These are phyloP conservation scores for Heliconius hewitsoni DNA, from an alignment of 1,140 invertebrate genomes.

Conservation along the genomic window DNA sequence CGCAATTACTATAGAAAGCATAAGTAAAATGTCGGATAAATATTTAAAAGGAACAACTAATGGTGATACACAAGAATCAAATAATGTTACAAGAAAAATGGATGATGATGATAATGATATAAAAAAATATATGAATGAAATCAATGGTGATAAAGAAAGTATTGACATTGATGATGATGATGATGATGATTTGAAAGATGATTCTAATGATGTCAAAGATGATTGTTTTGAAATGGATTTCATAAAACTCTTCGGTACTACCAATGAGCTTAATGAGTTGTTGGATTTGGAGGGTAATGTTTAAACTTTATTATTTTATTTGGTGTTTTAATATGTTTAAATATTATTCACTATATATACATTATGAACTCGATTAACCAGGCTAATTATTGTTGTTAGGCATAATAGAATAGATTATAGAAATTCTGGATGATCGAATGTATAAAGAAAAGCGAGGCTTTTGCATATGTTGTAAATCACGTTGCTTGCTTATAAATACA, in stretches of 20 bases:
- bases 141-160: neutral
- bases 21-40: conserved; percentile 45
- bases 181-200: conserved; percentile 14
- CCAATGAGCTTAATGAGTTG: conserved; percentile 63
- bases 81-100: neutral
- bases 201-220: conserved; percentile 12
- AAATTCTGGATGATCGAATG: no score
- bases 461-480: no score
- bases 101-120: neutral
- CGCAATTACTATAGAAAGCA: conserved; percentile 30
- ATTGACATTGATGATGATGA: neutral
- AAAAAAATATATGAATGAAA: neutral
- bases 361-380: no score
- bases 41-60: conserved; percentile 8
- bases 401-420: no score
- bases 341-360: no score
- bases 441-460: no score
- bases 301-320: no score
- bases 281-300: conserved; percentile 63
- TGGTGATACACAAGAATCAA: neutral
- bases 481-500: no score
- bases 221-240: conserved; percentile 43
- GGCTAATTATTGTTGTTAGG: no score
- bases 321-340: no score
- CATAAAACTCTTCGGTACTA: conserved; percentile 63